Evolutionary conservation across 1,140 invertebrate species (phyloP).

Genomic region (Cotesia glomerata): DNA sequence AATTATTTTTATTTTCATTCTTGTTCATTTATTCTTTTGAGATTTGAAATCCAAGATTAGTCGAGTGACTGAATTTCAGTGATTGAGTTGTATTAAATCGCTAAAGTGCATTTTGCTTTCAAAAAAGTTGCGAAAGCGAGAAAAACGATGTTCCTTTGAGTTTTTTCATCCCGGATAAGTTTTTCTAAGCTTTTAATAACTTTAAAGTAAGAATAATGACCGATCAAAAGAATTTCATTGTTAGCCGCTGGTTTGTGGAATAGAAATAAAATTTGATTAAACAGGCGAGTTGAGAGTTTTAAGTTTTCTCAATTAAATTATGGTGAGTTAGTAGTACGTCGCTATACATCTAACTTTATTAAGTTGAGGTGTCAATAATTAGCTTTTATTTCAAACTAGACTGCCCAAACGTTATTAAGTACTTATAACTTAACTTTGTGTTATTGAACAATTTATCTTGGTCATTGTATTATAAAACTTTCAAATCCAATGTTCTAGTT

Average conservation of each 20-base stretch:
- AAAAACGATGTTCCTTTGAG: not conserved
- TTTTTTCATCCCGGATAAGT: not conserved
- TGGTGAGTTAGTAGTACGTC: slow-evolving; percentile 2
- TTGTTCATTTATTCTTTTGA: not conserved
- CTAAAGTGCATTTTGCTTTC: not conserved
- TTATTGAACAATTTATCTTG: not conserved
- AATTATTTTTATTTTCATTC: slow-evolving; percentile 1
- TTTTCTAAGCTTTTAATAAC: not conserved
- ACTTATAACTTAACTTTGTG: not conserved
- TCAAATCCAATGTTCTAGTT: too few relatives aligned
- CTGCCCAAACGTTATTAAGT: not conserved
- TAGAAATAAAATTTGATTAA: not conserved
- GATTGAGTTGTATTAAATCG: not conserved
- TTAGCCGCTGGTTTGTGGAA: not conserved
- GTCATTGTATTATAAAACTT: too few relatives aligned
- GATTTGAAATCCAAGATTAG: not conserved
- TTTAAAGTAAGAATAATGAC: too few relatives aligned
- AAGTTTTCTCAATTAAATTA: slow-evolving; percentile 23
- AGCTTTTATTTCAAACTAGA: slow-evolving; percentile 13
- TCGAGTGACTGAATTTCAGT: not conserved
- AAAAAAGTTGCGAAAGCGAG: not conserved
- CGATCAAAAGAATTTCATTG: not conserved
- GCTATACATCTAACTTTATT: slow-evolving; percentile 10
- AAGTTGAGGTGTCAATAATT: slow-evolving; percentile 17
- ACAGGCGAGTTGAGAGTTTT: not conserved